These are phyloP conservation scores for Pseudolycoriella hygida DNA, from an alignment of 2,888 invertebrate genomes.

Conservation along the genomic window DNA sequence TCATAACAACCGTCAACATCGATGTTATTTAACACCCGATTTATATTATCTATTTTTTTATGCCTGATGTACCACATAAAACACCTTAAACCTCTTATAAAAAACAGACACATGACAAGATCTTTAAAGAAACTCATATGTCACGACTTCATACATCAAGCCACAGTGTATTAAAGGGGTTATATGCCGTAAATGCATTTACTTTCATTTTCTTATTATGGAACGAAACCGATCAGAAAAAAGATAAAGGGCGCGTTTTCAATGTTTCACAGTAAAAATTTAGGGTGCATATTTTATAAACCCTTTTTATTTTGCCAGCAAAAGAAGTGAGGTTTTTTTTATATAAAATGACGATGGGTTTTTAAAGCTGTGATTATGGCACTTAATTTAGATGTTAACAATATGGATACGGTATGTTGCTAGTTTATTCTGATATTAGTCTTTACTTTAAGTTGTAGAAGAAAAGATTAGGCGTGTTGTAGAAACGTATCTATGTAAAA, in stretches of 20 bases:
- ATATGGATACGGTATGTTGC: constrained; percentile 2
- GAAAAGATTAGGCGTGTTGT: too few species aligned
- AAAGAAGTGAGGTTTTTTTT: not conserved
- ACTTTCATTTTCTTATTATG: not conserved
- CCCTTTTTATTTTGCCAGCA: not conserved
- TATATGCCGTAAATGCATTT: not conserved
- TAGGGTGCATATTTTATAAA: constrained; percentile 6
- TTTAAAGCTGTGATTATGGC: constrained; percentile 7
- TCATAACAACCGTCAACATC: not conserved
- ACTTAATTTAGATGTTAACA: constrained; percentile 8
- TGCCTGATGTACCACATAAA: not conserved
- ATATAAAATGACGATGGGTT: constrained; percentile 2
- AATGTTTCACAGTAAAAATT: not conserved
- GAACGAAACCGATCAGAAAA: not conserved
- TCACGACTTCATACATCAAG: not conserved
- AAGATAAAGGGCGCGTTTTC: not conserved
- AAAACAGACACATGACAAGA: constrained; percentile 3
- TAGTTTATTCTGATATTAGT: too few species aligned
- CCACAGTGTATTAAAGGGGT: not conserved
- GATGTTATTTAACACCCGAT: not conserved
- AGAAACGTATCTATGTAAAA: too few species aligned
- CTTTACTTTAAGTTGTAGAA: too few species aligned
- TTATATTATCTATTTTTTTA: too few species aligned
- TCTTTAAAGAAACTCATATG: constrained; percentile 2
- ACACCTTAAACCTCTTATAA: not conserved